These are phyloP conservation scores for Rugalucina vietnamica DNA, from an alignment of 2,888 invertebrate genomes.

Conservation along the genomic window DNA sequence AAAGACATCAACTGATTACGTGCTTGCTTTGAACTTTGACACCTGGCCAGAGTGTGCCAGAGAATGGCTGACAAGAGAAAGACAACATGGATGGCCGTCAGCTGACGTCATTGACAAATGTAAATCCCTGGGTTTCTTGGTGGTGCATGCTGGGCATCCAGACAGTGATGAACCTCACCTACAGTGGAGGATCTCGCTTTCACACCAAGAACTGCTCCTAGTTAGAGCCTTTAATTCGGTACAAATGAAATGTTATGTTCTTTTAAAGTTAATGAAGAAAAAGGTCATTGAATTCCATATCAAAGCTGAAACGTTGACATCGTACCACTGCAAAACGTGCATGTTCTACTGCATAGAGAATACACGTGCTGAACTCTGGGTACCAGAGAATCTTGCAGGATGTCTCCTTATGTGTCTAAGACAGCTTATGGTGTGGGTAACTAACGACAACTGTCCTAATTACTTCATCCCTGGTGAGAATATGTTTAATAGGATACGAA, in stretches of 20 bases:
- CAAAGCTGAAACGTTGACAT: neutral
- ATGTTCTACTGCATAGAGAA: neutral
- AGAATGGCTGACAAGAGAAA: too few species aligned
- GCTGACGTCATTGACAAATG: too few species aligned
- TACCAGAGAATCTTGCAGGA: neutral
- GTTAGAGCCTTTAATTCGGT: too few species aligned
- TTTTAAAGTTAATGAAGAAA: neutral
- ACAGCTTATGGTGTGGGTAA: neutral
- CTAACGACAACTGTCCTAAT: neutral
- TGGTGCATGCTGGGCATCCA: too few species aligned
- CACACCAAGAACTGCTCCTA: too few species aligned
- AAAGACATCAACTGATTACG: too few species aligned
- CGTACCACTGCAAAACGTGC: neutral
- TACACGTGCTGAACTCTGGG: neutral
- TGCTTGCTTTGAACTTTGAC: too few species aligned
- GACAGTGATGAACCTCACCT: too few species aligned
- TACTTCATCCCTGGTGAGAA: neutral
- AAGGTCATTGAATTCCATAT: neutral
- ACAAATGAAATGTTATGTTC: neutral
- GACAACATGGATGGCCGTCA: too few species aligned
- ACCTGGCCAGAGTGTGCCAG: too few species aligned
- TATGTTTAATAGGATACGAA: neutral
- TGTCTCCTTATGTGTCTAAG: neutral
- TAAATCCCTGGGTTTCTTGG: too few species aligned
- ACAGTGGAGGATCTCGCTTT: too few species aligned